Evolutionary conservation across 2,888 invertebrate genomes (phyloP), one percentile per base, ranked within the genome.

Genomic region (Chamaedrilus cognettii): DNA sequence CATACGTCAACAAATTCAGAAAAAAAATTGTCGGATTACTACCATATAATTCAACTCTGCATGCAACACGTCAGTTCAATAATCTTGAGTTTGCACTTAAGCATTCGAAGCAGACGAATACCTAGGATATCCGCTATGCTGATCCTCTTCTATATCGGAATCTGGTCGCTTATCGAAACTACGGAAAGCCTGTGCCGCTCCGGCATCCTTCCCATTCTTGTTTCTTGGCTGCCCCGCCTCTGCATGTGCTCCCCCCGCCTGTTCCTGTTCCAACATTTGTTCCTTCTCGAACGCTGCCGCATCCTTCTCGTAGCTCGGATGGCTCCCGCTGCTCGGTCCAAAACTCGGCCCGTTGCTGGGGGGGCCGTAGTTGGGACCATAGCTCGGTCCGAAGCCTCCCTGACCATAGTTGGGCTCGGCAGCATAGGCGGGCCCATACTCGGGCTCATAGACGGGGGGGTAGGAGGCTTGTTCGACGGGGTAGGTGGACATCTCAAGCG

Each of bases 401-500:
- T 50, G 60, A 7, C 42, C 55, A 26, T 52, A 52, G 26, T 26
- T 58, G 30, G 58, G 19, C 15, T 55, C 55, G 58, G 19, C 7
- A 7, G 7, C 58, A 23, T 11, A 28, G 11, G 30, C 62, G 1
- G 62, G 62, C 19, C 62, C 62, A 51, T 62, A 62, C 32, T 62
- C 62, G 5, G 62, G 31, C n/a, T 59, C 58, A n/a, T 59, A 59
- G 31, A 33, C 62, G 11, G 57, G 33, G 4, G 57, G 60, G 23
- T 31, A 64, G 31, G 31, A 19, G 11, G 33, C 52, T 26, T 59
- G 64, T 15, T 68, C 64, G 23, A 69, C 26, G 15, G 69, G 69
- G 30, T 62, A 66, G 11, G 62, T 51, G 1, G 68, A 64, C 71
- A 72, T 70, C 52, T 72, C 70, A 52, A 74, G 60, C 19, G 69